Evolutionary conservation across 2,797 vertebrate species (phyloP), one percentile per base, ranked within the genome.

Genomic region (Tokudaia muenninki): DNA sequence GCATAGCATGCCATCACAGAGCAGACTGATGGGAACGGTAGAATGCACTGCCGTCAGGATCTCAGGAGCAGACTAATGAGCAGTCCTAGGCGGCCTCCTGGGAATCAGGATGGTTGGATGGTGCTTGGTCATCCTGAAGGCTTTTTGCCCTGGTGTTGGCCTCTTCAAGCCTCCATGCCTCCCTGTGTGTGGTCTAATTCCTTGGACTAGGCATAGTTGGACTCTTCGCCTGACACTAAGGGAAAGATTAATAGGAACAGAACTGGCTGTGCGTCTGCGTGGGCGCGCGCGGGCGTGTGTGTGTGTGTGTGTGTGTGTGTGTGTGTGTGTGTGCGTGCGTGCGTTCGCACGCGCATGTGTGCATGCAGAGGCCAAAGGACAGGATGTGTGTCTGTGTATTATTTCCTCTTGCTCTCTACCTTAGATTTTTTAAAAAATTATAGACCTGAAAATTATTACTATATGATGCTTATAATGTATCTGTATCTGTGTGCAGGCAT

Each of bases 251-350:
- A 77, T 29, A 61, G n/a, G 26, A 26, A 65, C 26, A 19, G 63
- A 67, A 34, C 4, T 34, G 8, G 24, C 21, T 47, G 10, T 26
- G 41, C 2, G 41, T 11, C 9, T 21, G 19, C 4, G 17, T 2
- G 3, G 4, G 26, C 31, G 13, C 17, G 44, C 4, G 41, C 5
- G 2, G 7, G 34, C 0, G 7, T n/a, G n/a, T 4, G n/a, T 21
- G 19, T 4, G 37, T 26, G n/a, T 21, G 67, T 72, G 67, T 7
- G 7, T 19, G 44, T 52, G 17, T 19, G 5, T 7, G 50, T 3
- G 3, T 14, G 34, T 16, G 34, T 17, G 67, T 31, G 34, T n/a
- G 67, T n/a, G 67, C 10, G 4, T 13, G 29, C 0, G 34, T 34
- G 34, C 3, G n/a, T 21, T n/a, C n/a, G n/a, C n/a, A n/a, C n/a